Conservation (phyloP, 2,113 vertebrate genomes). For the Sterrhoptilus dennistouni region DNA sequence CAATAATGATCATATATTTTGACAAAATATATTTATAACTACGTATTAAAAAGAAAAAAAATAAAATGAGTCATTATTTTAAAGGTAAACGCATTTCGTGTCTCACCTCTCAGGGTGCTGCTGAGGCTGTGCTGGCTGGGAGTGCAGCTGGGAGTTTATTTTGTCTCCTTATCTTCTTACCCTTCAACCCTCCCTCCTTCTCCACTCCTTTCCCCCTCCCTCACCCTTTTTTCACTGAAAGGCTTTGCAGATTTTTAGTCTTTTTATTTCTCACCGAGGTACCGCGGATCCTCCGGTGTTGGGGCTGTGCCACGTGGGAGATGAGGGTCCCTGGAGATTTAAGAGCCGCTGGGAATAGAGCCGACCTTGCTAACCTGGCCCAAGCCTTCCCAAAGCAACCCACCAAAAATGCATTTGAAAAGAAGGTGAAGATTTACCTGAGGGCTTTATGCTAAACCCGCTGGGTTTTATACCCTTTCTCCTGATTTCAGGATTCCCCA, state of each 20-base stretch:
- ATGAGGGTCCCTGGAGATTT: conserved; percentile 47
- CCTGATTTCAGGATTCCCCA: conserved; percentile 39
- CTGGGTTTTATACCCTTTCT: conserved; percentile 22
- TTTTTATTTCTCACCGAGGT: conserved; percentile 51
- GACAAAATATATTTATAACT: conserved; percentile 99
- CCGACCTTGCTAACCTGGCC: conserved; percentile 52
- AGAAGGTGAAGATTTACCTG: conserved; percentile 61
- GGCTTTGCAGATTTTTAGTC: conserved; percentile 8
- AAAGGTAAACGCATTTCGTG: conserved; percentile 86
- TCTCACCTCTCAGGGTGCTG: conserved; percentile 69
- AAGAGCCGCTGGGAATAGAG: conserved; percentile 15
- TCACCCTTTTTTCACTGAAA: neutral
- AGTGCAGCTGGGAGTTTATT: conserved; percentile 73
- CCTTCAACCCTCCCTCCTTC: neutral
- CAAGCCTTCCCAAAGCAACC: conserved; percentile 45
- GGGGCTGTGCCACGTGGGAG: conserved; percentile 28
- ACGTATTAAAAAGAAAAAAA: conserved; percentile 91
- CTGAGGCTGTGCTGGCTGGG: conserved; percentile 78
- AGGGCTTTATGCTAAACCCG: conserved; percentile 60
- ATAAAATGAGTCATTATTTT: conserved; percentile 98
- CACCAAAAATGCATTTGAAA: conserved; percentile 66
- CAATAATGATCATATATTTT: conserved; percentile 99
- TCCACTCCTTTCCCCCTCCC: neutral
- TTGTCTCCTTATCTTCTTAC: neutral
- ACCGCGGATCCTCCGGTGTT: neutral